Evolutionary conservation across 2,888 invertebrate species (phyloP).

Genomic region (Yponomeuta malinellus): DNA sequence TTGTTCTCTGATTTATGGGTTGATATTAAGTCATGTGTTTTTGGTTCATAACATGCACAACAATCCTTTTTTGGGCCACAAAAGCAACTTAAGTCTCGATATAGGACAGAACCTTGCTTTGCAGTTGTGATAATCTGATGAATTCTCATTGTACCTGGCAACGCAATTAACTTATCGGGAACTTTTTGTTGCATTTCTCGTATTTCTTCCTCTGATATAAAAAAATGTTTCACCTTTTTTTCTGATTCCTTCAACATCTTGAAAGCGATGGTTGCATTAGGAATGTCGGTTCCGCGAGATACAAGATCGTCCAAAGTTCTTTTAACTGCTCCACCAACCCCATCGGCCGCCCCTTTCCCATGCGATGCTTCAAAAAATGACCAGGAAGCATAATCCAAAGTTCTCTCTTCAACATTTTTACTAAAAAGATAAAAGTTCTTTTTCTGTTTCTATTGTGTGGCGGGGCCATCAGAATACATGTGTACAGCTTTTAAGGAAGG

Average conservation of each 20-base stretch:
- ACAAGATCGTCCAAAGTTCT: constrained; percentile 15
- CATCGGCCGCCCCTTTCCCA: constrained; percentile 19
- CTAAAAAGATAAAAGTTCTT: no score
- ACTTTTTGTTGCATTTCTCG: constrained; percentile 15
- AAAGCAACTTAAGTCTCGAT: constrained; percentile 18
- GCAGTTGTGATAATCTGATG: constrained; percentile 13
- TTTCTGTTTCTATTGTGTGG: constrained; percentile 7
- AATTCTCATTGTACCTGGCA: constrained; percentile 12
- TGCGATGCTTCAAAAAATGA: constrained; percentile 21
- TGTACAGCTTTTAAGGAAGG: constrained; percentile 15
- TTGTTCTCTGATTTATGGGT: constrained; percentile 16
- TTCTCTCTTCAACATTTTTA: no score
- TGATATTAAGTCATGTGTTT: constrained; percentile 20
- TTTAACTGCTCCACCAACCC: constrained; percentile 13
- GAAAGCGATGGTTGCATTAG: constrained; percentile 13
- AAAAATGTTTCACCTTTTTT: constrained; percentile 12
- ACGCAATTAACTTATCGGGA: constrained; percentile 7
- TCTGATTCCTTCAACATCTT: constrained; percentile 9
- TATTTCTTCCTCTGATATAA: constrained; percentile 15
- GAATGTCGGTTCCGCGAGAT: constrained; percentile 10
- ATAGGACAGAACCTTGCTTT: constrained; percentile 20
- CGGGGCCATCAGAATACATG: constrained; percentile 20
- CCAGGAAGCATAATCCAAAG: constrained; percentile 18
- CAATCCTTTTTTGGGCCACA: constrained; percentile 18
- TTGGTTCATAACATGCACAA: constrained; percentile 20